Evolutionary conservation across 2,888 invertebrate species (phyloP).

Genomic region (Imbricaverruca yamaguchii): DNA sequence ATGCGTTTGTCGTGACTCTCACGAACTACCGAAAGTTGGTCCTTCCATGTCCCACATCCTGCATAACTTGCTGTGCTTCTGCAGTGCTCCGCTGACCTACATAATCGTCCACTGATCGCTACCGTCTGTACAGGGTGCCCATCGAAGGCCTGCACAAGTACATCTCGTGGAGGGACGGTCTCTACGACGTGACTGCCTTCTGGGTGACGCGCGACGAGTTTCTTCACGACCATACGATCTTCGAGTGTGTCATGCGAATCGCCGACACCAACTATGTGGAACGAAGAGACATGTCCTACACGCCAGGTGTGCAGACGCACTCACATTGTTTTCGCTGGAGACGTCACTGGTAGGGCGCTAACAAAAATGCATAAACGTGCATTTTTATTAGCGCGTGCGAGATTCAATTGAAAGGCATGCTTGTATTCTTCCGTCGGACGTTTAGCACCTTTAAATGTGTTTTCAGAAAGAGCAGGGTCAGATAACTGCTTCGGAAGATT

Average conservation of each 20-base stretch:
- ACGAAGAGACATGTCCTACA: neutral
- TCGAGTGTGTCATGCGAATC: constrained; percentile 5
- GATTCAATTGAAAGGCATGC: too few relatives aligned
- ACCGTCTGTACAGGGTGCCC: constrained; percentile 46
- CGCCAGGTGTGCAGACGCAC: neutral
- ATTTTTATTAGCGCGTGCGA: too few relatives aligned
- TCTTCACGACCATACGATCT: constrained; percentile 1
- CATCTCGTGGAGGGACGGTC: neutral
- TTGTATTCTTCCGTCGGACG: too few relatives aligned
- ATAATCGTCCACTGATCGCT: too few relatives aligned
- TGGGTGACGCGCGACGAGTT: constrained; percentile 12
- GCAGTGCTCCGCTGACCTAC: too few relatives aligned
- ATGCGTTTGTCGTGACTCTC: too few relatives aligned
- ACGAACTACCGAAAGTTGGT: too few relatives aligned
- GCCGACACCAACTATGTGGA: neutral
- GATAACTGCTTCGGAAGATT: too few relatives aligned
- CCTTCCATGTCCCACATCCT: too few relatives aligned
- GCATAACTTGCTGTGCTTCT: too few relatives aligned
- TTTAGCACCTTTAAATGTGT: neutral
- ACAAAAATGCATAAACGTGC: neutral
- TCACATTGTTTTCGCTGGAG: neutral
- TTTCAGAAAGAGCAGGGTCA: too few relatives aligned
- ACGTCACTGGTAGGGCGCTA: neutral
- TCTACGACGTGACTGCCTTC: constrained; percentile 12
- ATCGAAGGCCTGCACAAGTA: constrained; percentile 44